A percentile compares a stretch with the other conserved stretches of the same genome.
phyloP scores from a whole-genome alignment of 2,888 invertebrate genomes.

The Rhabditophanes sp. region DNA sequence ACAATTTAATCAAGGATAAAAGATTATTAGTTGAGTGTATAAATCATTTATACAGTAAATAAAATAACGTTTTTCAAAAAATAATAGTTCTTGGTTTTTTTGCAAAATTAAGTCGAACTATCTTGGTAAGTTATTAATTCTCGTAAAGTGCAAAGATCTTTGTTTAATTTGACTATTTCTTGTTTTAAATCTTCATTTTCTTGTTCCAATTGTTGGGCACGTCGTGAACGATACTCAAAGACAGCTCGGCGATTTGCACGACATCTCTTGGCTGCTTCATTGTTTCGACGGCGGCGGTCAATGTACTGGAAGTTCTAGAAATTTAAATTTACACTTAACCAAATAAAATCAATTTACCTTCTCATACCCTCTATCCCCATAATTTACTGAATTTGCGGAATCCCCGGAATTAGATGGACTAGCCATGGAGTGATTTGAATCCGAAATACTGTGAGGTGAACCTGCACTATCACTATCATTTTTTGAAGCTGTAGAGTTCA shows the following conservation, averaged over 20 bases:
- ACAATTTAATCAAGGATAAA: no score
- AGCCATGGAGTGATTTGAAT: not conserved
- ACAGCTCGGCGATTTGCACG: slow-evolving; percentile 47
- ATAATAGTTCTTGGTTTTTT: no score
- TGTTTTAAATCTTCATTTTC: slow-evolving; percentile 46
- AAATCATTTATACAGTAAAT: no score
- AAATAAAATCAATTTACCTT: no score
- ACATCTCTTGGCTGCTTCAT: slow-evolving; percentile 48
- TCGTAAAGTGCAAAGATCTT: no score
- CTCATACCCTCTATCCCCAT: no score
- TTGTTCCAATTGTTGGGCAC: slow-evolving; percentile 45
- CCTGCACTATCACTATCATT: not conserved
- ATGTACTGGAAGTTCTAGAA: slow-evolving; percentile 42
- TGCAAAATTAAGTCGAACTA: no score
- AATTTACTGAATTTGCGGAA: not conserved
- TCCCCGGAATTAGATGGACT: not conserved
- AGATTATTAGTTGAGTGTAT: no score
- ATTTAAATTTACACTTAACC: not conserved
- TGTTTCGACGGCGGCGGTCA: slow-evolving; percentile 47
- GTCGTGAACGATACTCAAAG: slow-evolving; percentile 44
- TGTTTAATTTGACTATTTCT: slow-evolving; percentile 23
- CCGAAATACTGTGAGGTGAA: not conserved
- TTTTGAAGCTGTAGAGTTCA: no score
- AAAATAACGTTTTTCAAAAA: no score
- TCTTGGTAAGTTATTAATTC: no score